Base-by-base conservation (phyloP, 2,113 vertebrate species). In the Cochlearius cochlearius region DNA sequence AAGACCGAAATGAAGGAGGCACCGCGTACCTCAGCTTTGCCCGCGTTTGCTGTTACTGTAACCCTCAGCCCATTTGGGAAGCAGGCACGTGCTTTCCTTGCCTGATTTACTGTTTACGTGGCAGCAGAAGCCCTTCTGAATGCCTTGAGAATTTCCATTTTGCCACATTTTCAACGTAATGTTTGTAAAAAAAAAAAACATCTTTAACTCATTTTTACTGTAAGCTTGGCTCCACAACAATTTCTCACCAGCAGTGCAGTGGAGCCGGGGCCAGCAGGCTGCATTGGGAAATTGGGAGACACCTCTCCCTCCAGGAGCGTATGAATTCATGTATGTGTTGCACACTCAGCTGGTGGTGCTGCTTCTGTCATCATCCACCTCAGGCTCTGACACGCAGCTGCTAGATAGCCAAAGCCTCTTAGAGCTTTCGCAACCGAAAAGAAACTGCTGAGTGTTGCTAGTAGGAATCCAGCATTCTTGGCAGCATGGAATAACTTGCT, bases 381-480 rank as follows among this genome's bases (percentile, higher is more conserved):
- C 22, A 4, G 74, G 27, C 81, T 66, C 45, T 95, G 90, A 50
- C 60, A 55, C 32, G 20, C 47, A 74, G 71, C 60, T 93, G 59
- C 62, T 56, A 76, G 36, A 32, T 90, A 94, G 78, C n/a, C 69
- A 73, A 38, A 92, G n/a, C 19, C 43, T 88, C 60, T 45, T 45
- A 11, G 19, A 34, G 55, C 83, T 95, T 96, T 84, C 1, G 2
- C 63, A 80, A 62, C 76, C 38, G 21, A 60, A 85, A 79, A 71
- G 72, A 78, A 95, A 86, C 62, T 32, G 14, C 71, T 96, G 92
- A 95, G 66, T 92, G 8, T 41, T 92, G 64, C 80, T 56, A 52
- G 38, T 19, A 84, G 82, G 71, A 97, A 86, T 87, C 56, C 41
- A 64, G 39, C 34, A 45, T 92, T 96, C 91, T 91, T 91, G 64